Evolutionary conservation across 2,888 invertebrate genomes (phyloP).

Genomic region (Ganaspis brasiliensis): DNA sequence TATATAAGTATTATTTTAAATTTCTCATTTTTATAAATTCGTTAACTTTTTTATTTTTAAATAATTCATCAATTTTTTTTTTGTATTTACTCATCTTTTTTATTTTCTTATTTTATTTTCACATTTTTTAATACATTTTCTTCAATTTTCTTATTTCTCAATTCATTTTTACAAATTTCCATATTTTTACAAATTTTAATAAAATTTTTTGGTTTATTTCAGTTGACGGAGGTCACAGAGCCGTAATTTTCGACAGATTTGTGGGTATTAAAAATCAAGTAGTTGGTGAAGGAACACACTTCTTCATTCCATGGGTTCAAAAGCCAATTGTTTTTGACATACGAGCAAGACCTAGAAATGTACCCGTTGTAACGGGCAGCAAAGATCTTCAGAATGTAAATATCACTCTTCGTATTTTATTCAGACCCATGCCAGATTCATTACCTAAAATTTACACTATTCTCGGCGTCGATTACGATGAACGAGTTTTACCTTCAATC

Average conservation of each 20-base stretch:
- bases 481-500: conserved; percentile 98
- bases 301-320: conserved; percentile 99
- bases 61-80: too few species aligned
- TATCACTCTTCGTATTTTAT: conserved; percentile 98
- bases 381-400: conserved; percentile 99
- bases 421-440: conserved; percentile 95
- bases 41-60: too few species aligned
- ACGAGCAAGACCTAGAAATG: conserved; percentile 96
- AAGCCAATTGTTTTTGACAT: conserved; percentile 99
- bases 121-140: too few species aligned
- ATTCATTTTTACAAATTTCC: conserved; percentile 42
- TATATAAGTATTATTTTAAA: too few species aligned
- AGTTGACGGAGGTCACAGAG: conserved; percentile 99
- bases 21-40: too few species aligned
- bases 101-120: too few species aligned
- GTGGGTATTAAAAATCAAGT: conserved; percentile 95
- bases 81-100: too few species aligned
- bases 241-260: conserved; percentile 99
- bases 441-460: conserved; percentile 98
- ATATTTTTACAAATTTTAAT: conserved; percentile 9
- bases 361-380: conserved; percentile 98
- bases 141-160: not conserved
- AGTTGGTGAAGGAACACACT: conserved; percentile 99
- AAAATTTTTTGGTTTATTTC: too few species aligned
- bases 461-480: conserved; percentile 98